These are phyloP conservation scores for Barypeithes pellucidus DNA, from an alignment of 2,888 invertebrate genomes.

Conservation along the genomic window DNA sequence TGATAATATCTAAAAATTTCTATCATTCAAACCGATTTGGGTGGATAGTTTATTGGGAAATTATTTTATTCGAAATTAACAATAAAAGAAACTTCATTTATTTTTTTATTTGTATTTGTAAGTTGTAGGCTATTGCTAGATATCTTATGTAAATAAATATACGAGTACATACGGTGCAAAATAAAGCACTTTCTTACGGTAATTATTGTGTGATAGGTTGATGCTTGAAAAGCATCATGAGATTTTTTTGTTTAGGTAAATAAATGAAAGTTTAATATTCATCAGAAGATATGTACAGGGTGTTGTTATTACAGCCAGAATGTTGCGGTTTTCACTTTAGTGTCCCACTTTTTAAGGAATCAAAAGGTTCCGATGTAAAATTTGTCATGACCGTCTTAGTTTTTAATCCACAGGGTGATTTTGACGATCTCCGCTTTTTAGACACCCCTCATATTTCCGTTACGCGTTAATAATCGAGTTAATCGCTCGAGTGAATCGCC, in stretches of 20 bases:
- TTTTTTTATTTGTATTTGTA: background rate
- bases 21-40: background rate
- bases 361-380: too few species aligned
- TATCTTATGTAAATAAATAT: background rate
- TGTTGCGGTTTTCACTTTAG: too few species aligned
- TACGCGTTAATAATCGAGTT: too few species aligned
- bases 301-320: too few species aligned
- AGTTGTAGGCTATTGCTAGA: background rate
- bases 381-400: too few species aligned
- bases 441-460: too few species aligned
- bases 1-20: background rate
- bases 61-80: background rate
- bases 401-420: too few species aligned
- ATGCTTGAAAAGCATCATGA: background rate
- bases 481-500: too few species aligned
- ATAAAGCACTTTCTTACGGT: background rate
- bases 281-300: background rate
- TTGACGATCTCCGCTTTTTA: too few species aligned
- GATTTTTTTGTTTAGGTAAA: slow-evolving; percentile 1
- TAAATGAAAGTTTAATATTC: slow-evolving; percentile 4
- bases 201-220: background rate
- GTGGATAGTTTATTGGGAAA: slow-evolving; percentile 1
- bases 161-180: background rate
- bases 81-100: background rate
- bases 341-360: too few species aligned